Evolutionary conservation across 2,888 invertebrate genomes (phyloP), one percentile per base, ranked within the genome.

Genomic region (Parthenolecanium corni): DNA sequence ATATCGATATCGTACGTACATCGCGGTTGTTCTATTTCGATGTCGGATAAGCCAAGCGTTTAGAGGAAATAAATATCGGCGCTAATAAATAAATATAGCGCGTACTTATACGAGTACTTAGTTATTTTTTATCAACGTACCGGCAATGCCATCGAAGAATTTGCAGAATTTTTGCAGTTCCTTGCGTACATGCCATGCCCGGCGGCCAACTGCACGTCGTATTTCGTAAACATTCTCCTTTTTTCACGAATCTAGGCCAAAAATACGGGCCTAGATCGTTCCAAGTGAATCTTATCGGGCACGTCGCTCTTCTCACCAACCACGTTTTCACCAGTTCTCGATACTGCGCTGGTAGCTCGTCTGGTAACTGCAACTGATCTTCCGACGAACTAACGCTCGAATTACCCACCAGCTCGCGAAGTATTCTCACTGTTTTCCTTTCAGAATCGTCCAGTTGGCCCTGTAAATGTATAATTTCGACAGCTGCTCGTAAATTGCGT

Each of bases 61-160:
- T n/a, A n/a, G n/a, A n/a, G n/a, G n/a, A n/a, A n/a, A n/a, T n/a
- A n/a, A n/a, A n/a, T n/a, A n/a, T n/a, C n/a, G n/a, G n/a, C n/a
- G n/a, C n/a, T n/a, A n/a, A n/a, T n/a, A n/a, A n/a, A n/a, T n/a
- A n/a, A n/a, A n/a, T n/a, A n/a, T n/a, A n/a, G n/a, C n/a, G n/a
- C n/a, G n/a, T n/a, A n/a, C n/a, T n/a, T n/a, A n/a, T n/a, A n/a
- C n/a, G n/a, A n/a, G n/a, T n/a, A n/a, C n/a, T n/a, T n/a, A n/a
- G n/a, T n/a, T n/a, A n/a, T n/a, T n/a, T n/a, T n/a, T n/a, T n/a
- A n/a, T n/a, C 9, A 6, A 9, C 64, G 66, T 63, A 71, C 71
- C 71, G 70, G 69, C 78, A 78, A 69, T 77, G 75, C 77, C 77
- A 78, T 52, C 77, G 71, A 58, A 78, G 72, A 18, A 78, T 69